Base-by-base conservation (phyloP, 1,140 invertebrate genomes). In the Palaemon carinicauda region DNA sequence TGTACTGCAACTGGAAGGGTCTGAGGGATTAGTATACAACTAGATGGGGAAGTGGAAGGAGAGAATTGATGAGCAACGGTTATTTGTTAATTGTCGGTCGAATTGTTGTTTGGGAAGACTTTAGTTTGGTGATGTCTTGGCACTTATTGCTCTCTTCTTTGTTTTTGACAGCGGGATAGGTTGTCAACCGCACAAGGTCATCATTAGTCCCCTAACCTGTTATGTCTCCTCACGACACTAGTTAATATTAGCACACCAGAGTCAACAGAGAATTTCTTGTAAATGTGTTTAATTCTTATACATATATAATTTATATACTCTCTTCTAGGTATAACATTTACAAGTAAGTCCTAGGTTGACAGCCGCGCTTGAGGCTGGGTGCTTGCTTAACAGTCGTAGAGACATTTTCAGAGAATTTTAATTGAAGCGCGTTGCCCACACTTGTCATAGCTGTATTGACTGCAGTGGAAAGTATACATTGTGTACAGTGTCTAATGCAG, bases 211-310 rank as follows among this genome's bases (percentile, higher is more conserved):
- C 84, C 69, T 86, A 56, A 80, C 84, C 84, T 86, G 84, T 86
- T 86, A 86, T 86, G 84, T 86, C 84, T 86, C 84, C 77, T 86
- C 77, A 86, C 84, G 84, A 86, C 84, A 71, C 53, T 86, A 80
- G 84, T 86, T 86, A 86, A 86, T 86, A 80, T 77, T 86, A 80
- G 84, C 84, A 86, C 84, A 53, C 84, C 84, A 86, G 84, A 86
- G 50, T 69, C 77, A 74, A 52, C 31, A 21, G 69, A 51, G 84
- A 79, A 54, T 79, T 52, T 80, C 27, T 86, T 33, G 50, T 80
- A 80, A 74, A 53, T 21, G 24, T 21, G 24, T 82, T 12, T 31
- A 17, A 29, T 52, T 54, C 21, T 74, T 80, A 24, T 41, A 33
- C 52, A 65, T 52, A 52, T 51, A 14, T 50, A 24, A 56, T 15